A percentile compares a stretch with the other conserved stretches of the same genome.
Evolutionary conservation across 2,888 invertebrate genomes (phyloP).

Genomic region (Lingula anatina): DNA sequence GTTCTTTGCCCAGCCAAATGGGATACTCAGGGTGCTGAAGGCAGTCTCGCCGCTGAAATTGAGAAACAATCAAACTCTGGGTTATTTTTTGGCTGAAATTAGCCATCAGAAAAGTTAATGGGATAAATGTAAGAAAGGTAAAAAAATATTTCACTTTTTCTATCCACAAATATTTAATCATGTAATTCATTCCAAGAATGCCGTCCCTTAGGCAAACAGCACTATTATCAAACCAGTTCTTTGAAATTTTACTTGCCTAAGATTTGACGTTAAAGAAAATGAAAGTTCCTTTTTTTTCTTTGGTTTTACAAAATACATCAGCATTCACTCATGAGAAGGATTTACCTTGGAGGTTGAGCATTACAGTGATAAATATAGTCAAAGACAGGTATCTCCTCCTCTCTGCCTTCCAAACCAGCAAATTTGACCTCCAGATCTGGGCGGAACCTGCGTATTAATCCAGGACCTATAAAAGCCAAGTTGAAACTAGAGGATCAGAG

Average conservation of each 20-base stretch:
- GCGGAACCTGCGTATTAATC: too few species aligned
- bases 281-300: background rate
- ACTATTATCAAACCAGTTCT: too few species aligned
- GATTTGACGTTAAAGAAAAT: too few species aligned
- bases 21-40: constrained; percentile 74
- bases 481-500: too few species aligned
- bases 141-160: too few species aligned
- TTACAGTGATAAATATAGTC: constrained; percentile 96
- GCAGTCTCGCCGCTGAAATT: constrained; percentile 77
- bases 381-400: too few species aligned
- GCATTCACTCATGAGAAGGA: background rate
- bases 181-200: background rate
- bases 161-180: background rate
- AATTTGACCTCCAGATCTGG: too few species aligned
- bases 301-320: background rate
- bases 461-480: too few species aligned
- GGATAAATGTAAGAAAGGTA: background rate
- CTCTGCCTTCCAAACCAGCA: too few species aligned
- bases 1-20: constrained; percentile 93
- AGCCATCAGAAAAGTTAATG: background rate
- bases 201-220: too few species aligned
- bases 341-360: constrained; percentile 71
- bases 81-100: constrained; percentile 1
- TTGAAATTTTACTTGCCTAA: too few species aligned
- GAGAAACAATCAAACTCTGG: constrained; percentile 1